These are phyloP conservation scores for Parnassius smintheus DNA, from an alignment of 2,888 invertebrate genomes.

Conservation along the genomic window DNA sequence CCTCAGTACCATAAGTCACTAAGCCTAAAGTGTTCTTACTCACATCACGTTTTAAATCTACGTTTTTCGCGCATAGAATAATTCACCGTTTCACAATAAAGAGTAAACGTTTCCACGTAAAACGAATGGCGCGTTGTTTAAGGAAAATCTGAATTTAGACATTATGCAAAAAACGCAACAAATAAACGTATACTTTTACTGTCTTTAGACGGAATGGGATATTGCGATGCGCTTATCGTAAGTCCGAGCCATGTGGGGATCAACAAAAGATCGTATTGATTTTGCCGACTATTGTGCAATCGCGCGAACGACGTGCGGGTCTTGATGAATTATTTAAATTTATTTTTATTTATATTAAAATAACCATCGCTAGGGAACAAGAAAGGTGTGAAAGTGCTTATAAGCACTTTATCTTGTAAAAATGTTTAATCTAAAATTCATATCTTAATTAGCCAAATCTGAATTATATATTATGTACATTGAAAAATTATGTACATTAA, in stretches of 20 bases:
- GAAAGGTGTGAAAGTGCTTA: too few relatives aligned
- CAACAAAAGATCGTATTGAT: constrained; percentile 72
- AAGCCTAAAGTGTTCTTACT: constrained; percentile 1
- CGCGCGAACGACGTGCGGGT: constrained; percentile 42
- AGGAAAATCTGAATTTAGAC: constrained; percentile 44
- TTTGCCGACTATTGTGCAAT: constrained; percentile 54
- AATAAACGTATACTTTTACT: constrained; percentile 62
- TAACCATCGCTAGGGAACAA: too few relatives aligned
- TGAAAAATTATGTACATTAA: too few relatives aligned
- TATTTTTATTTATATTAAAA: not conserved
- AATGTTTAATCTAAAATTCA: too few relatives aligned
- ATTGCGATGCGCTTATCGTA: constrained; percentile 57
- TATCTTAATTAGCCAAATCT: too few relatives aligned
- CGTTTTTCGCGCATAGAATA: constrained; percentile 13
- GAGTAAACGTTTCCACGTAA: constrained; percentile 17
- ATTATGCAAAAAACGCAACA: constrained; percentile 49
- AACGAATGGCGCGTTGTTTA: constrained; percentile 27
- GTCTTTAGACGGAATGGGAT: constrained; percentile 55
- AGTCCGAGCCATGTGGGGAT: constrained; percentile 60
- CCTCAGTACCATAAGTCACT: too few relatives aligned
- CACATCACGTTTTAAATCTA: constrained; percentile 8
- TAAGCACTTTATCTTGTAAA: too few relatives aligned
- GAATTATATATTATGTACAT: too few relatives aligned
- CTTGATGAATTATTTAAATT: constrained; percentile 4
- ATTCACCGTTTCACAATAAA: constrained; percentile 7